Conservation (phyloP, 2,888 invertebrate genomes). For the Conops quadrifasciatus region DNA sequence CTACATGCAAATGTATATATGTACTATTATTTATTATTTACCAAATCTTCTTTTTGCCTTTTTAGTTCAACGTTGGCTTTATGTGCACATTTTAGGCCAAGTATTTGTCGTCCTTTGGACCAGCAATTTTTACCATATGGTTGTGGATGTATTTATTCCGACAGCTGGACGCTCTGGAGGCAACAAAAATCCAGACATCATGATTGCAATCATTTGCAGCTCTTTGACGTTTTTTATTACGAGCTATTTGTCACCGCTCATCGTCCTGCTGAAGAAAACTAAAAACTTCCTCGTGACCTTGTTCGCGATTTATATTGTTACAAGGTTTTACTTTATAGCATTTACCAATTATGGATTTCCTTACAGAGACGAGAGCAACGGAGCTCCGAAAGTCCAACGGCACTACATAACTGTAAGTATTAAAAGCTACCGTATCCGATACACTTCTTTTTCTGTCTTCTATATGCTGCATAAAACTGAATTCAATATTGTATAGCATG, state of each 20-base stretch:
- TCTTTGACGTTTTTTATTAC: constrained; percentile 62
- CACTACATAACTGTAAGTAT: constrained; percentile 66
- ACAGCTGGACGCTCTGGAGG: constrained; percentile 66
- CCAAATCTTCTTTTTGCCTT: not conserved
- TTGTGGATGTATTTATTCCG: constrained; percentile 61
- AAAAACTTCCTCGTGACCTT: constrained; percentile 50
- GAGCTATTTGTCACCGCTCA: constrained; percentile 59
- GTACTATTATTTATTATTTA: no score
- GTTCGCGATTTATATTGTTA: constrained; percentile 51
- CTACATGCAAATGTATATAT: no score
- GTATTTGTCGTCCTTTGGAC: constrained; percentile 54
- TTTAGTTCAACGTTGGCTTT: constrained; percentile 55
- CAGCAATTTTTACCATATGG: constrained; percentile 52
- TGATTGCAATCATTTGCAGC: constrained; percentile 62
- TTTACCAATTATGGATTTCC: constrained; percentile 67
- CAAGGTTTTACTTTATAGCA: constrained; percentile 56
- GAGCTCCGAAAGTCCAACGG: constrained; percentile 64
- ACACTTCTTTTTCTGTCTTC: not conserved
- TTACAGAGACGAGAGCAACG: constrained; percentile 65
- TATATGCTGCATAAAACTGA: not conserved
- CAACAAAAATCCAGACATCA: constrained; percentile 65
- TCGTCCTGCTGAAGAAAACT: constrained; percentile 53
- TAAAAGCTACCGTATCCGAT: not conserved
- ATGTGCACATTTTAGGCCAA: constrained; percentile 54
- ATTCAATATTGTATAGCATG: constrained; percentile 47